A percentile compares a stretch with the other conserved stretches of the same genome.
These are phyloP conservation scores for Buteo buteo DNA, from an alignment of 2,113 vertebrate genomes.

Conservation along the genomic window DNA sequence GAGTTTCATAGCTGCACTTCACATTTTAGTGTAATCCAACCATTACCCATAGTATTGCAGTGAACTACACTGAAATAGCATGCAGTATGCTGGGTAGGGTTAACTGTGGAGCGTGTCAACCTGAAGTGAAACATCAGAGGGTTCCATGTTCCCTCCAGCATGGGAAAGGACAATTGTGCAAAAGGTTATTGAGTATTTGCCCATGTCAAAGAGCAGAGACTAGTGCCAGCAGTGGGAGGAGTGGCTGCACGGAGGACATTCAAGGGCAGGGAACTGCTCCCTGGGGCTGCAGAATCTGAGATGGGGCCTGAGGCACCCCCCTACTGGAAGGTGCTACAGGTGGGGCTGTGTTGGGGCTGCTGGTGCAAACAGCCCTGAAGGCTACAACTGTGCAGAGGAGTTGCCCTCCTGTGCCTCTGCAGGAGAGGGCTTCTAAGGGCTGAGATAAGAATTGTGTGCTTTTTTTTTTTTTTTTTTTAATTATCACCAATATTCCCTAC, in stretches of 20 bases:
- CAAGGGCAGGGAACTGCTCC: background rate
- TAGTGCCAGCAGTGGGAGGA: background rate
- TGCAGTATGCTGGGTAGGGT: background rate
- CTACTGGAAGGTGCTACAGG: background rate
- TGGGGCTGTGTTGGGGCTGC: background rate
- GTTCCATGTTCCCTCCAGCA: background rate
- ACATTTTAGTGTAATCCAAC: background rate
- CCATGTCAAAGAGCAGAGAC: background rate
- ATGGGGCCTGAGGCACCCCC: background rate
- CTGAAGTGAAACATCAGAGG: background rate
- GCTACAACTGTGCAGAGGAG: background rate
- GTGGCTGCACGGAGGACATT: background rate
- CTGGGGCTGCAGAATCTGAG: background rate
- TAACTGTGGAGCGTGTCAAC: background rate
- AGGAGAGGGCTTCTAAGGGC: background rate
- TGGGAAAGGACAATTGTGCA: background rate
- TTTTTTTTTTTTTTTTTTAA: background rate
- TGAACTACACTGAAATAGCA: background rate
- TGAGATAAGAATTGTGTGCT: accelerated
- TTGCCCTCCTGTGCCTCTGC: background rate
- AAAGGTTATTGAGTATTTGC: background rate
- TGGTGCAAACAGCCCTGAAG: background rate
- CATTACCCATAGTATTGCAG: background rate
- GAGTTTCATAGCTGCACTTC: background rate
- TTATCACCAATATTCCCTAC: background rate